Base-by-base conservation (phyloP, 2,888 invertebrate genomes). In the Cloeon dipterum region DNA sequence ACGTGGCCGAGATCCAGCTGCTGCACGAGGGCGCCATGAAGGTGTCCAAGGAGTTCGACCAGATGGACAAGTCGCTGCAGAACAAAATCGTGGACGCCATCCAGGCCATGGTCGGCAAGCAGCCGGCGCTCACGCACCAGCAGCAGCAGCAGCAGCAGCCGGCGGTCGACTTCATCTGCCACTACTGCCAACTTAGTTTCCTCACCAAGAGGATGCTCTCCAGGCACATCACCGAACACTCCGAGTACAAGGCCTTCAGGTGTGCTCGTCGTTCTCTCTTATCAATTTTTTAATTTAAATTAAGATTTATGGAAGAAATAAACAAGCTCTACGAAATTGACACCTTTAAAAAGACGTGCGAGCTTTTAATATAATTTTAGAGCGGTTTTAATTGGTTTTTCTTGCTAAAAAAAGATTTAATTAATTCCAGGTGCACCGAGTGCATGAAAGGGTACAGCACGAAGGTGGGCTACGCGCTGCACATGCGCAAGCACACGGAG, bases 391-490 rank as follows among this genome's bases (percentile, higher is more conserved):
- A n/a, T n/a, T n/a, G n/a, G n/a, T n/a, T n/a, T 20, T 20, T 3
- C 26, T n/a, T n/a, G n/a, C n/a, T 54, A 39, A 47, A 51, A 11
- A 34, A 39, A n/a, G n/a, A 8, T 45, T 49, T 17, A 50, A 50
- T 26, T 43, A 43, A 20, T 47, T 47, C 16, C 38, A 42, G 11
- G 44, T 42, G 26, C 40, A 43, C 25, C 42, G 49, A 17, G 51
- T 47, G 34, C 47, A 47, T 50, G 16, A 50, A 47, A 43, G 42
- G 44, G 8, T 54, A 50, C 21, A 47, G 47, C 16, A 52, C 50
- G 37, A 49, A 50, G 47, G 46, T 50, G 4, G 50, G 52, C 34
- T 45, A 53, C 20, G 52, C 52, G 39, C 47, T 54, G 35, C 53
- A 54, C 37, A 49, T 49, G 37, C 51, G 52, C 4, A 53, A 52